Conservation (phyloP, 1,140 invertebrate genomes). For the Tribolium castaneum region DNA sequence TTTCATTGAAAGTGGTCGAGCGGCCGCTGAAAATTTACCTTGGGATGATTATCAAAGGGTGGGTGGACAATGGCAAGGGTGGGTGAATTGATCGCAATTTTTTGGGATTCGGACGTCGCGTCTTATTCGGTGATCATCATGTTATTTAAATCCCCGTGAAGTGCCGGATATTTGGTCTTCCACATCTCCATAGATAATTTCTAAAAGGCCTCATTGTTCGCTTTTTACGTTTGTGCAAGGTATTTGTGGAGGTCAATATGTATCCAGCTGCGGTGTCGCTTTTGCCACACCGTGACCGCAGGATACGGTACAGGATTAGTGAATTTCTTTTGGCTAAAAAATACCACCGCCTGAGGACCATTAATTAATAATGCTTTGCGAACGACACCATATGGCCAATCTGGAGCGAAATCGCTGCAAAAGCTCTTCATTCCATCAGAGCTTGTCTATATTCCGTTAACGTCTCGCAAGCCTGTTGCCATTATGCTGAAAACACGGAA, state of each 20-base stretch:
- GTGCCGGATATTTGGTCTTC: slow-evolving; percentile 39
- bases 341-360: not conserved
- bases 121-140: not conserved
- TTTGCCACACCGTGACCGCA: slow-evolving; percentile 36
- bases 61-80: slow-evolving; percentile 1
- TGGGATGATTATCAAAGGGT: slow-evolving; percentile 1
- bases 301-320: slow-evolving; percentile 41
- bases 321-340: slow-evolving; percentile 12
- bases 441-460: slow-evolving; percentile 2
- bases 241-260: slow-evolving; percentile 45
- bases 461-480: slow-evolving; percentile 2
- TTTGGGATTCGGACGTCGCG: not conserved
- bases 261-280: slow-evolving; percentile 42
- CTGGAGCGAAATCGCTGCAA: not conserved
- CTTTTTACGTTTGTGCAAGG: slow-evolving; percentile 31
- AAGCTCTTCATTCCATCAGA: not conserved
- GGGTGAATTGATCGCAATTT: slow-evolving; percentile 7
- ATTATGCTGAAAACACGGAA: slow-evolving; percentile 23
- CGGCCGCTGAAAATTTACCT: not conserved
- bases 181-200: slow-evolving; percentile 39
- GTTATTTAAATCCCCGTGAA: slow-evolving; percentile 38
- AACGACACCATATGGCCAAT: not conserved
- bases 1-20: not conserved
- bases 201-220: slow-evolving; percentile 35
- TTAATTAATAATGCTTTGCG: slow-evolving; percentile 18